Conservation (phyloP, 2,797 vertebrate species). For the Intellagama lesueurii region DNA sequence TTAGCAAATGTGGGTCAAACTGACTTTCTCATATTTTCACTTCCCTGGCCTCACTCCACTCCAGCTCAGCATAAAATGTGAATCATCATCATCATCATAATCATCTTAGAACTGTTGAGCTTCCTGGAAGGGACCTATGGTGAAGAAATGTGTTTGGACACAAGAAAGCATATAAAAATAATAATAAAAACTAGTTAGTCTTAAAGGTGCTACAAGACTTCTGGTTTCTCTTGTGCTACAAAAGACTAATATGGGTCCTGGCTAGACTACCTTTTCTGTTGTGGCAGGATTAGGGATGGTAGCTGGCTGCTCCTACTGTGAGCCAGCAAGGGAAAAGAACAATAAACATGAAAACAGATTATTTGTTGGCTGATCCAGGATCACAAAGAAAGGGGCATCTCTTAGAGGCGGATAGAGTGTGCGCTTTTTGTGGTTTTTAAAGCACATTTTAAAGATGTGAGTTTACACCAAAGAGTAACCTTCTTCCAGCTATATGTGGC, state of each 20-base stretch:
- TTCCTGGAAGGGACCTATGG: too few species aligned
- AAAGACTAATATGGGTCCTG: background rate
- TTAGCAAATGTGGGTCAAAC: conserved; percentile 64
- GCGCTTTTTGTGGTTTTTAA: conserved; percentile 58
- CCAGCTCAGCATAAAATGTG: too few species aligned
- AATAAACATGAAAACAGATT: conserved; percentile 77
- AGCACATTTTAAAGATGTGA: conserved; percentile 41
- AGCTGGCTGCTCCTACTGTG: background rate
- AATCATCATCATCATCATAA: background rate
- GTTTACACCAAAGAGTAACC: conserved; percentile 26
- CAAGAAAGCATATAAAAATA: background rate
- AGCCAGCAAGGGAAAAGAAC: conserved; percentile 77
- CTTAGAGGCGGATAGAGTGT: conserved; percentile 38
- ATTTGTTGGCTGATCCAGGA: conserved; percentile 67
- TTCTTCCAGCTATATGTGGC: background rate
- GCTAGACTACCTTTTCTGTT: too few species aligned
- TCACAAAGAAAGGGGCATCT: conserved; percentile 58
- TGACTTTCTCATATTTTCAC: conserved; percentile 4
- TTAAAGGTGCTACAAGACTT: too few species aligned
- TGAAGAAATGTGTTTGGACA: too few species aligned
- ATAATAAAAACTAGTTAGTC: background rate
- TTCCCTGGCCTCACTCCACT: background rate
- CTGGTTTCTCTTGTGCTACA: too few species aligned
- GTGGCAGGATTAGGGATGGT: too few species aligned
- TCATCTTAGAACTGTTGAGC: conserved; percentile 39